These are phyloP conservation scores for Trachelipus rathkii DNA, from an alignment of 1,140 invertebrate genomes.

Conservation along the genomic window DNA sequence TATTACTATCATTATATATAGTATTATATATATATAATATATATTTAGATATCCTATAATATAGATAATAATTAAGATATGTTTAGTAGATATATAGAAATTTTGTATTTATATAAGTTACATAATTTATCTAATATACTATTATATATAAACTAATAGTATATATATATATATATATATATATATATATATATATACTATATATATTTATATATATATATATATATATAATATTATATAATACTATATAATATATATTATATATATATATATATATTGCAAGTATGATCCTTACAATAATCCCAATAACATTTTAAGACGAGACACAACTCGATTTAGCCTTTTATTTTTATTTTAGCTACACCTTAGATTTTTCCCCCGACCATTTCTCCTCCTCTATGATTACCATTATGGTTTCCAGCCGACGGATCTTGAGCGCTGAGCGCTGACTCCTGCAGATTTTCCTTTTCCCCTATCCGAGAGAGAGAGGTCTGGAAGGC, in stretches of 20 bases:
- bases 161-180: conserved; percentile 2
- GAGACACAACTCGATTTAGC: background rate
- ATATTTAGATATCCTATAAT: too few relatives aligned
- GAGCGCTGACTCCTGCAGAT: background rate
- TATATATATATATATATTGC: background rate
- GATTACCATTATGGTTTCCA: conserved; percentile 10
- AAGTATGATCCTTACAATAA: background rate
- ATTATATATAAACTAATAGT: too few relatives aligned
- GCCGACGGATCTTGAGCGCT: background rate
- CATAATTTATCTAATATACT: too few relatives aligned
- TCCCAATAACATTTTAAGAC: background rate
- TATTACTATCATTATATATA: too few relatives aligned
- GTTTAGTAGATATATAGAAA: too few relatives aligned
- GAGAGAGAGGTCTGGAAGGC: background rate
- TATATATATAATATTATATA: background rate
- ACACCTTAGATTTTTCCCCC: background rate
- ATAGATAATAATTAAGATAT: too few relatives aligned
- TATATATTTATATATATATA: background rate
- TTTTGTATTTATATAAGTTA: too few relatives aligned
- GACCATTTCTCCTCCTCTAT: background rate
- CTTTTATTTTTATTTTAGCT: background rate
- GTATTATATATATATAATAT: too few relatives aligned
- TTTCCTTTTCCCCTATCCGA: background rate
- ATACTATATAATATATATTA: background rate
- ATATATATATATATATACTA: background rate